phyloP scores from a whole-genome alignment of 1,140 invertebrate species.

The Lutraria rhynchaena region DNA sequence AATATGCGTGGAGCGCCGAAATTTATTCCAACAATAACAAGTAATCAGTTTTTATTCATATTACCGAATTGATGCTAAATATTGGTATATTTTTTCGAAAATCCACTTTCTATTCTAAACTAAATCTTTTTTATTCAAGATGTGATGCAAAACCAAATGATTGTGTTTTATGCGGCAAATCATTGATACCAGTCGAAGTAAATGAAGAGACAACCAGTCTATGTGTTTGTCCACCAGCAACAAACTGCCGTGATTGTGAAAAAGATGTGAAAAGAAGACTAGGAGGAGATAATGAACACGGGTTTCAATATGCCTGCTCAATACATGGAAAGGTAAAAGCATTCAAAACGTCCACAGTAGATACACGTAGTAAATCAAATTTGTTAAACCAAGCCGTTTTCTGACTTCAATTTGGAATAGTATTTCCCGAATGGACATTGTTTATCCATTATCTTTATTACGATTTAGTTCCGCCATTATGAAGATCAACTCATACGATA shows the following conservation, averaged over 20 bases:
- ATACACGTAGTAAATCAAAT: too few species aligned
- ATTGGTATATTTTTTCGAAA: too few species aligned
- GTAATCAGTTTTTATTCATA: too few species aligned
- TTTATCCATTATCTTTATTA: too few species aligned
- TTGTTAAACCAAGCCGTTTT: too few species aligned
- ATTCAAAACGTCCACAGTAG: too few species aligned
- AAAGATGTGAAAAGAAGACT: background rate
- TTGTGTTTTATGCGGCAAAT: constrained; percentile 10
- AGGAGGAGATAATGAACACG: background rate
- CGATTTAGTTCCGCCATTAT: constrained; percentile 40
- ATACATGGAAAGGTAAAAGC: constrained; percentile 36
- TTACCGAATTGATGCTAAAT: too few species aligned
- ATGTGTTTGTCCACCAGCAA: background rate
- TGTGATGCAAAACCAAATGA: background rate
- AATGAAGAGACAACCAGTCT: background rate
- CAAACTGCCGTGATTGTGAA: background rate
- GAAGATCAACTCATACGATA: constrained; percentile 71
- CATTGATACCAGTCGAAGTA: background rate
- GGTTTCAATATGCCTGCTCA: constrained; percentile 20
- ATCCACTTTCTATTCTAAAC: too few species aligned
- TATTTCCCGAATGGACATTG: too few species aligned
- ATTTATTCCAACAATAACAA: too few species aligned
- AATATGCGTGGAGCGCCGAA: too few species aligned
- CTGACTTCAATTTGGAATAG: too few species aligned
- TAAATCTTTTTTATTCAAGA: background rate